These are phyloP conservation scores for Coregonus ussuriensis DNA, from an alignment of 2,797 vertebrate genomes.

Conservation along the genomic window DNA sequence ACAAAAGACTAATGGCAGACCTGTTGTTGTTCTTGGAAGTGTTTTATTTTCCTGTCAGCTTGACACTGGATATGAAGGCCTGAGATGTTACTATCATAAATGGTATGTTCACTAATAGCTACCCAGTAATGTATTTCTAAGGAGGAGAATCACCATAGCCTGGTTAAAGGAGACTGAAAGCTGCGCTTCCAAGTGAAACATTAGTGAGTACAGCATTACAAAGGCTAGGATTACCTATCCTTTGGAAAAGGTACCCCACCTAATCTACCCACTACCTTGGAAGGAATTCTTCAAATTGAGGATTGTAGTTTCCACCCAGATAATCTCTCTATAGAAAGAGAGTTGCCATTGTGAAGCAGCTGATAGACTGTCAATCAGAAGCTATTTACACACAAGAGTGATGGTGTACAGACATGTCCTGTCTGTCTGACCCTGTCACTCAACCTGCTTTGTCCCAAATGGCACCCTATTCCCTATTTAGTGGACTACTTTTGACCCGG, in stretches of 20 bases:
- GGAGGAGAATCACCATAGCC: neutral
- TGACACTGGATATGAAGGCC: constrained; percentile 39
- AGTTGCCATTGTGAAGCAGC: constrained; percentile 6
- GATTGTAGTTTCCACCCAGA: constrained; percentile 29
- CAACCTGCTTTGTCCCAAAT: neutral
- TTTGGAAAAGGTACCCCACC: constrained; percentile 22
- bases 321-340: constrained; percentile 28
- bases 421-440: constrained; percentile 18
- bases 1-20: constrained; percentile 33
- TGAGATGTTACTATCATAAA: constrained; percentile 19
- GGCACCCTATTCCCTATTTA: no score
- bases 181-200: neutral
- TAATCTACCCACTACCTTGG: neutral
- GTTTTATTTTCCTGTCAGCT: constrained; percentile 20
- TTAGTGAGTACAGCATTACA: neutral
- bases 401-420: constrained; percentile 23
- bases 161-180: neutral
- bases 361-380: constrained; percentile 38
- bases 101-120: constrained; percentile 16
- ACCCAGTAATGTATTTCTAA: constrained; percentile 23
- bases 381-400: constrained; percentile 5
- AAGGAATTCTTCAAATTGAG: constrained; percentile 36
- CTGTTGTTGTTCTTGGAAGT: constrained; percentile 1
- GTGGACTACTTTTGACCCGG: no score
- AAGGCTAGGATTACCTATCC: constrained; percentile 10